A percentile compares a stretch with the other conserved stretches of the same genome.
phyloP scores from a whole-genome alignment of 2,797 vertebrate species.

The Euthynnus affinis region DNA sequence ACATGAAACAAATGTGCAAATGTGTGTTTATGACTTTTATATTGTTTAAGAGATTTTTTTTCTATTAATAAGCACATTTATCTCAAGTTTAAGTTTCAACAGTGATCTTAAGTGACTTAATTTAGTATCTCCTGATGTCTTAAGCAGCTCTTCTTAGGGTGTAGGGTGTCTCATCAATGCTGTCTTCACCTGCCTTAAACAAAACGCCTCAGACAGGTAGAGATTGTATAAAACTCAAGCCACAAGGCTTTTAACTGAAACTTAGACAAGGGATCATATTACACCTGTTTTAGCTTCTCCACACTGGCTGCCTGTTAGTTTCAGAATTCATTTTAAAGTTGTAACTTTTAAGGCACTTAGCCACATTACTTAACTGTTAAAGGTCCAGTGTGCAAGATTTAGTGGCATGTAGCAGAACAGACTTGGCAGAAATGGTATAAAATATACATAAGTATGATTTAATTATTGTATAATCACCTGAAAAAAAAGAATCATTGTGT shows the following conservation, averaged over 20 bases:
- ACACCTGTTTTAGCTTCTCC: not conserved
- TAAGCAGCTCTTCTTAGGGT: not conserved
- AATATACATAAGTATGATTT: no score
- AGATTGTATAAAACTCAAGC: not conserved
- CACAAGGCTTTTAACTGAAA: not conserved
- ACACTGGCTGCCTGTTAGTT: not conserved
- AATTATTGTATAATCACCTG: no score
- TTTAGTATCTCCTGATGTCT: not conserved
- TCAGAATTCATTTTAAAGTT: not conserved
- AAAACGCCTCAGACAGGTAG: not conserved
- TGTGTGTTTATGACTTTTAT: not conserved
- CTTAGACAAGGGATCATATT: not conserved
- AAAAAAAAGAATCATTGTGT: no score
- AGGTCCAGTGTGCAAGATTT: no score
- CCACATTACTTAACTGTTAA: not conserved
- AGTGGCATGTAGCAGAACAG: no score
- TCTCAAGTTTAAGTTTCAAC: not conserved
- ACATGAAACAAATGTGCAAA: not conserved
- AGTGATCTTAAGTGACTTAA: not conserved
- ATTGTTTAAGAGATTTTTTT: conserved; percentile 2
- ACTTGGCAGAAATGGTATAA: no score
- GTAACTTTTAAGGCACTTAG: not conserved
- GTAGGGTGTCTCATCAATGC: not conserved
- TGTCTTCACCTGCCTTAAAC: not conserved
- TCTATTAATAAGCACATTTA: not conserved